Conservation (phyloP, 2,888 invertebrate species). For the Trissonchulus latispiculum region DNA sequence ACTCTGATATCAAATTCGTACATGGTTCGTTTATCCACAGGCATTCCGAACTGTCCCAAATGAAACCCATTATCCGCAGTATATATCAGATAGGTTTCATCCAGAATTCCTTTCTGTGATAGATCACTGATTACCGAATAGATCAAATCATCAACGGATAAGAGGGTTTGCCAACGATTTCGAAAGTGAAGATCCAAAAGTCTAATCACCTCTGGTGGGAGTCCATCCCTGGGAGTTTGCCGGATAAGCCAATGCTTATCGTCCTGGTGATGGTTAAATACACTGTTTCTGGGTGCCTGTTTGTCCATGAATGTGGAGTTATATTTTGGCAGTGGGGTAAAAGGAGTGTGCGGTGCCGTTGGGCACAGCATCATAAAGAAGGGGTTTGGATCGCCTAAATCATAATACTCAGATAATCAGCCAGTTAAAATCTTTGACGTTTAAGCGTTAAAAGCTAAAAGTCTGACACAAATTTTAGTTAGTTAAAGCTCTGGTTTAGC, state of each 20-base stretch:
- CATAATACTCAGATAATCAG: too few species aligned
- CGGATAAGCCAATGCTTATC: constrained; percentile 75
- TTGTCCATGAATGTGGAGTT: constrained; percentile 54
- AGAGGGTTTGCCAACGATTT: neutral
- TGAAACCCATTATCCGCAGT: constrained; percentile 80
- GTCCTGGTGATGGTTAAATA: constrained; percentile 48
- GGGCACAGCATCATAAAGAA: constrained; percentile 77
- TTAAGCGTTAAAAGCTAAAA: too few species aligned
- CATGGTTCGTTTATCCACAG: constrained; percentile 76
- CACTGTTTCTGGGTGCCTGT: constrained; percentile 58
- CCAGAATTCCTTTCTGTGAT: neutral
- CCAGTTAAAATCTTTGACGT: too few species aligned
- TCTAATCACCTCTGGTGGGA: too few species aligned
- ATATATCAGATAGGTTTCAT: neutral
- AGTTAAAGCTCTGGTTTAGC: too few species aligned
- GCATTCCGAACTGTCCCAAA: constrained; percentile 77
- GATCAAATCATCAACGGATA: constrained; percentile 3
- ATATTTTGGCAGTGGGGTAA: constrained; percentile 67
- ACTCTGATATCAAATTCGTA: constrained; percentile 80
- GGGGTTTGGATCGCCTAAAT: too few species aligned
- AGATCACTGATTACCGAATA: neutral
- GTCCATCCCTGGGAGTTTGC: constrained; percentile 59
- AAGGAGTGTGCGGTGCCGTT: constrained; percentile 77
- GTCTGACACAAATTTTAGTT: too few species aligned
- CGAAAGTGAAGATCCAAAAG: too few species aligned